These are phyloP conservation scores for Pollenia amentaria DNA, from an alignment of 2,888 invertebrate species.

Conservation along the genomic window DNA sequence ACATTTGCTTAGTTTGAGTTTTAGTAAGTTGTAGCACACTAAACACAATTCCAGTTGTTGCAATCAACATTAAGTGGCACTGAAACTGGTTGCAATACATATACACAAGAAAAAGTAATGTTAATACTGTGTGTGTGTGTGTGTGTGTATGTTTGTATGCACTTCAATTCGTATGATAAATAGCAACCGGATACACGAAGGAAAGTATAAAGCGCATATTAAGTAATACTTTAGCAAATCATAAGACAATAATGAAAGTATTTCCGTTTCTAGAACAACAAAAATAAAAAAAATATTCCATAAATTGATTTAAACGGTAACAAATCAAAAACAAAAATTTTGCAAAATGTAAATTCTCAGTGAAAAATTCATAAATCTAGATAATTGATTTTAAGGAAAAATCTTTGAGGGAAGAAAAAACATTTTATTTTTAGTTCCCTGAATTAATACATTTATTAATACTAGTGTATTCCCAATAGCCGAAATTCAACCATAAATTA, in stretches of 20 bases:
- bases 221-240: slow-evolving; percentile 72
- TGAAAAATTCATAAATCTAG: slow-evolving; percentile 12
- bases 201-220: slow-evolving; percentile 73
- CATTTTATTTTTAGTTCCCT: too few relatives aligned
- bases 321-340: not conserved
- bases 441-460: too few relatives aligned
- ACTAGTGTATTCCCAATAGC: too few relatives aligned
- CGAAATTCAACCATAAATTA: too few relatives aligned
- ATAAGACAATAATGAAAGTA: slow-evolving; percentile 73
- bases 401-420: too few relatives aligned
- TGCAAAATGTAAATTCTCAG: not conserved
- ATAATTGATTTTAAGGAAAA: slow-evolving; percentile 2
- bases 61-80: slow-evolving; percentile 49
- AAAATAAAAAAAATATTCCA: slow-evolving; percentile 29
- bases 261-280: slow-evolving; percentile 65
- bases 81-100: not conserved
- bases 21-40: slow-evolving; percentile 12
- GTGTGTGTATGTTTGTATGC: slow-evolving; percentile 4
- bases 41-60: slow-evolving; percentile 33
- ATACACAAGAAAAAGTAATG: not conserved
- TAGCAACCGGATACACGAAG: slow-evolving; percentile 72
- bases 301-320: slow-evolving; percentile 44
- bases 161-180: slow-evolving; percentile 67
- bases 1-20: slow-evolving; percentile 38
- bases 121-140: not conserved